Evolutionary conservation across 1,140 invertebrate species (phyloP).

Genomic region (Drosophila guanche): DNA sequence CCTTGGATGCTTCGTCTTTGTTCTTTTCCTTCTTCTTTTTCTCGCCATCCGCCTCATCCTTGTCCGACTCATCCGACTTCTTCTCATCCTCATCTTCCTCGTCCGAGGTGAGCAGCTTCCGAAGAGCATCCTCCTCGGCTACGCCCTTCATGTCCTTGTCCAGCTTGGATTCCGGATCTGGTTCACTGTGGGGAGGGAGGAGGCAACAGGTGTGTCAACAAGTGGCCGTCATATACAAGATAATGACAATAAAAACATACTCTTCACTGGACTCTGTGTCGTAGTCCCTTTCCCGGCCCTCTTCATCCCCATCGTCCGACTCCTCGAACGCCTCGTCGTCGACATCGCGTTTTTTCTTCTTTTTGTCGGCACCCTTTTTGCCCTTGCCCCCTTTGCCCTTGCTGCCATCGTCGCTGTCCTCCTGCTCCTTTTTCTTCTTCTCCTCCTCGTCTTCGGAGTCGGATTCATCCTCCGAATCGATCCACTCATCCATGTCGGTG

Average conservation of each 20-base stretch:
- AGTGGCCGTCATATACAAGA: too few species aligned
- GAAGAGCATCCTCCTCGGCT: conserved; percentile 93
- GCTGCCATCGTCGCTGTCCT: conserved; percentile 85
- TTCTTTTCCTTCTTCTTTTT: conserved; percentile 87
- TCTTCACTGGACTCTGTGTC: conserved; percentile 92
- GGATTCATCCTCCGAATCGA: conserved; percentile 91
- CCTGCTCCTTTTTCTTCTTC: conserved; percentile 88
- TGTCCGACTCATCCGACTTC: conserved; percentile 86
- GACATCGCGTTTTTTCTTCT: conserved; percentile 90
- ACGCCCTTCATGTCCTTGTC: conserved; percentile 91
- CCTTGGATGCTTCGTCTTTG: conserved; percentile 86
- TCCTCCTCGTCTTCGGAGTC: conserved; percentile 86
- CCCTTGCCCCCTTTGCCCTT: conserved; percentile 86
- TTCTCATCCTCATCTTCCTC: conserved; percentile 94
- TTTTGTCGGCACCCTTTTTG: conserved; percentile 86
- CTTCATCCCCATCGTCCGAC: conserved; percentile 98
- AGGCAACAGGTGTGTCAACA: not conserved
- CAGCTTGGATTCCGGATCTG: conserved; percentile 89
- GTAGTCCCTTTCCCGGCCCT: conserved; percentile 95
- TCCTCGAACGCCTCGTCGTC: conserved; percentile 96
- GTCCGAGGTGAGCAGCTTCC: conserved; percentile 94
- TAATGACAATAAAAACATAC: conserved; percentile 68
- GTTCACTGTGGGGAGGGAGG: conserved; percentile 85
- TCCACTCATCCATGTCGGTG: conserved; percentile 97
- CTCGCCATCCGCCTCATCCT: conserved; percentile 85